Conservation (phyloP, 1,140 invertebrate species). For the Bombus sibiricus region DNA sequence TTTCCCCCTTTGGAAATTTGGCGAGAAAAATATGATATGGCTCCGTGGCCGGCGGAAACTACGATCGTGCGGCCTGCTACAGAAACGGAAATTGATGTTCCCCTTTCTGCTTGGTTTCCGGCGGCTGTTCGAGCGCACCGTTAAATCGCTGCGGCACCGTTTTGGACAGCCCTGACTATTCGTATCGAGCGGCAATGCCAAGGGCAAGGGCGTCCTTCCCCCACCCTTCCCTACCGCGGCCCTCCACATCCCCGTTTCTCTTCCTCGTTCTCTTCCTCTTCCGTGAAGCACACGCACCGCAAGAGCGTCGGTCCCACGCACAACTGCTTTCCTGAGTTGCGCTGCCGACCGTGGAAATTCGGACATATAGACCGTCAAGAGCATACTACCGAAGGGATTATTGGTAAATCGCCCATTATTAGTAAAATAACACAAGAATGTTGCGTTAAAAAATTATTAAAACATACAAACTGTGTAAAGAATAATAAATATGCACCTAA, state of each 20-base stretch:
- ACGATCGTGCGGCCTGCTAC: background rate
- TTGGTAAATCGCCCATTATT: no score
- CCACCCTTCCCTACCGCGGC: conserved; percentile 67
- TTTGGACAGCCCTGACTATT: conserved; percentile 82
- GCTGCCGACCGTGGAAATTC: conserved; percentile 25
- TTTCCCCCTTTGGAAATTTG: background rate
- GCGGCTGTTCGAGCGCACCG: conserved; percentile 58
- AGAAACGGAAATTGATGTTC: conserved; percentile 57
- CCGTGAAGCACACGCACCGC: conserved; percentile 49
- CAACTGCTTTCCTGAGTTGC: background rate
- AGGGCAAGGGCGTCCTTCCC: conserved; percentile 82
- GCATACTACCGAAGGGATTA: no score
- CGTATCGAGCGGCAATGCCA: conserved; percentile 84
- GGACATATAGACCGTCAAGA: background rate
- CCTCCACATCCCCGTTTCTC: conserved; percentile 72
- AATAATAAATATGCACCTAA: no score
- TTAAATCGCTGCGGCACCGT: conserved; percentile 72
- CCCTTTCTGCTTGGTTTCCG: conserved; percentile 35
- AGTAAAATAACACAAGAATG: no score
- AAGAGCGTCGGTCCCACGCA: conserved; percentile 11
- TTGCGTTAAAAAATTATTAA: no score
- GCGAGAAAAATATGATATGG: background rate
- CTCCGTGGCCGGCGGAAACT: background rate
- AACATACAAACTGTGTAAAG: no score
- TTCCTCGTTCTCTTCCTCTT: conserved; percentile 73